Evolutionary conservation across 2,797 vertebrate genomes (phyloP).

Genomic region (Lepilemur septentrionalis): DNA sequence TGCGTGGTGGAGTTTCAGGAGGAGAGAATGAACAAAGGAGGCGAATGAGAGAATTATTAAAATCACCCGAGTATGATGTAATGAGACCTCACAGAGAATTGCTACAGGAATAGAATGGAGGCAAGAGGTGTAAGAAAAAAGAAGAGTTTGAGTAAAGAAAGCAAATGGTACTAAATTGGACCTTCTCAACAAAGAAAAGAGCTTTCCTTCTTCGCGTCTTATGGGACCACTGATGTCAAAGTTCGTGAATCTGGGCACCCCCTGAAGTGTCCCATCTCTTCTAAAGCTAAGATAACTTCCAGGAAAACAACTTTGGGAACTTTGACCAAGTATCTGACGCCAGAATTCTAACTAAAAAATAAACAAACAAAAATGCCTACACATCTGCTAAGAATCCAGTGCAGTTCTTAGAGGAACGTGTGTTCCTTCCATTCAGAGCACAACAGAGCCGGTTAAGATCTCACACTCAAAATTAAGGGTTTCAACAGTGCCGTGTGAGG

Average conservation of each 20-base stretch:
- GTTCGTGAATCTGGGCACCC: neutral
- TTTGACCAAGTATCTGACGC: neutral
- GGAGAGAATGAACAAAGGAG: neutral
- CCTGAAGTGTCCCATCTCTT: neutral
- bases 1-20: neutral
- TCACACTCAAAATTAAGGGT: neutral
- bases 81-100: neutral
- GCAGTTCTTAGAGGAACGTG: neutral
- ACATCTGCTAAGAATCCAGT: neutral
- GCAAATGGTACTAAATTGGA: neutral
- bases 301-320: neutral
- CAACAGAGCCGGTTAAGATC: neutral
- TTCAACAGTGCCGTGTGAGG: neutral
- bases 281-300: neutral
- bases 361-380: neutral
- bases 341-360: slow-evolving; percentile 20
- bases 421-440: neutral
- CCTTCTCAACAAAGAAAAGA: neutral
- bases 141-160: neutral
- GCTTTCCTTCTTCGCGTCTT: neutral
- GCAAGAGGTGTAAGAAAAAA: neutral
- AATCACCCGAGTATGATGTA: neutral
- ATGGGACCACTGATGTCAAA: neutral
- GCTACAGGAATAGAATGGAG: neutral
- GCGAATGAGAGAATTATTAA: neutral